Percentiles rank a stretch among this genome's conserved stretches.
phyloP scores from a whole-genome alignment of 1,140 invertebrate species.

The Scylla paramamosain region DNA sequence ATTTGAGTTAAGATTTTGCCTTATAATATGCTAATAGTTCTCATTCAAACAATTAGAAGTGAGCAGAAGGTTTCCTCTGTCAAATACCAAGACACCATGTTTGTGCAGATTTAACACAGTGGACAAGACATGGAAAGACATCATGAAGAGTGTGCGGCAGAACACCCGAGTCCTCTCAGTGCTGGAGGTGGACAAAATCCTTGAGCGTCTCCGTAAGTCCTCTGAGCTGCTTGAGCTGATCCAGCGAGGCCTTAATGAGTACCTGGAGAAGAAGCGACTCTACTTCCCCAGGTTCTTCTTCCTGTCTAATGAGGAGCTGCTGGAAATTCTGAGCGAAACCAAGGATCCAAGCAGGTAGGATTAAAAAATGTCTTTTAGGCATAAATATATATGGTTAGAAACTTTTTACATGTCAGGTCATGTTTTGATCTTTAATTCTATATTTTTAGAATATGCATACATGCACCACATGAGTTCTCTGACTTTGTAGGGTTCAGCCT shows the following conservation, averaged over 20 bases:
- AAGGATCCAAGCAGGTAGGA: slow-evolving; percentile 90
- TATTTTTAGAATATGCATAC: neutral
- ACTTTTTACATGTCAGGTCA: too few species aligned
- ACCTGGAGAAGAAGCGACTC: slow-evolving; percentile 96
- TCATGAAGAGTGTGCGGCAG: slow-evolving; percentile 91
- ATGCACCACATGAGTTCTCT: neutral
- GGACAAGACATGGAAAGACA: slow-evolving; percentile 91
- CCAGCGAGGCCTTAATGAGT: slow-evolving; percentile 95
- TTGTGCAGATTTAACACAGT: slow-evolving; percentile 76
- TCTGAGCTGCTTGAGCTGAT: slow-evolving; percentile 93
- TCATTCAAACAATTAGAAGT: too few species aligned
- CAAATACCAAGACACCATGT: neutral
- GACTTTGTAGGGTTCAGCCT: slow-evolving; percentile 91
- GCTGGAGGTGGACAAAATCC: slow-evolving; percentile 95
- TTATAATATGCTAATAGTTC: too few species aligned
- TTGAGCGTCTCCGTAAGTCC: slow-evolving; percentile 94
- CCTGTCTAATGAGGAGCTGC: slow-evolving; percentile 96
- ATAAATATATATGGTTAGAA: neutral
- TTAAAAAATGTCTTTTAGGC: neutral
- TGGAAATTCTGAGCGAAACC: slow-evolving; percentile 97
- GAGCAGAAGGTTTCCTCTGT: too few species aligned
- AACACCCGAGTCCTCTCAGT: slow-evolving; percentile 92
- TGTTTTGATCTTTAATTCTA: neutral
- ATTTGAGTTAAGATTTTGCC: too few species aligned
- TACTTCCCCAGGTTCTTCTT: slow-evolving; percentile 98